Evolutionary conservation across 2,797 vertebrate genomes (phyloP).

Genomic region (Cottoperca gobio): DNA sequence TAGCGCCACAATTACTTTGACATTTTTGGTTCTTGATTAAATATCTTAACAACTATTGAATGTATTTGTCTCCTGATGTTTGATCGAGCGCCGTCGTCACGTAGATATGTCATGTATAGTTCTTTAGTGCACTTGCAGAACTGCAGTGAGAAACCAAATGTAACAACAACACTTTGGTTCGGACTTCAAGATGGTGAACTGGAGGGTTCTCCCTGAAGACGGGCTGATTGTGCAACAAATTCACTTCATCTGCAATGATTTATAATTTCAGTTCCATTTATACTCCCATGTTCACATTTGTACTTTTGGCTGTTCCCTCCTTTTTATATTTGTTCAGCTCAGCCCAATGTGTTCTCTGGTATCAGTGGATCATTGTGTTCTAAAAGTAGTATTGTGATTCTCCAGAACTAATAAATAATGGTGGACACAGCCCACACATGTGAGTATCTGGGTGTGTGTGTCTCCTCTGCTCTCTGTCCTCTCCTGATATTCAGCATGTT

Average conservation of each 20-base stretch:
- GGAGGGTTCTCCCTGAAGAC: not conserved
- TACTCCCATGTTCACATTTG: not conserved
- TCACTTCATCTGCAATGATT: not conserved
- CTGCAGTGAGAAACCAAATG: too few species aligned
- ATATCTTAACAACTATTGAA: too few species aligned
- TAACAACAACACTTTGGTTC: too few species aligned
- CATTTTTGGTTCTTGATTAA: too few species aligned
- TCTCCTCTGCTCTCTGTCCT: slow-evolving; percentile 17
- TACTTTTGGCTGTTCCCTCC: not conserved
- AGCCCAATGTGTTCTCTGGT: not conserved
- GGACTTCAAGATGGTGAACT: too few species aligned
- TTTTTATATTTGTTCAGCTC: slow-evolving; percentile 13
- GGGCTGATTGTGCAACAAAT: not conserved
- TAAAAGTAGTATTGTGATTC: not conserved
- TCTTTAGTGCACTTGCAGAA: too few species aligned
- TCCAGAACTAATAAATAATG: not conserved
- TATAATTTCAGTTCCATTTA: not conserved
- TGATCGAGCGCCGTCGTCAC: not conserved
- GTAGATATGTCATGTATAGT: too few species aligned
- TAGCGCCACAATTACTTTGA: too few species aligned
- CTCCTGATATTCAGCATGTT: not conserved
- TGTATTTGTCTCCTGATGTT: not conserved
- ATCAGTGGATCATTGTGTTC: slow-evolving; percentile 19
- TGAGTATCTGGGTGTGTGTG: slow-evolving; percentile 20
- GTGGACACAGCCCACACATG: not conserved